Evolutionary conservation across 2,113 vertebrate genomes (phyloP).

Genomic region (Pangasianodon gigas): DNA sequence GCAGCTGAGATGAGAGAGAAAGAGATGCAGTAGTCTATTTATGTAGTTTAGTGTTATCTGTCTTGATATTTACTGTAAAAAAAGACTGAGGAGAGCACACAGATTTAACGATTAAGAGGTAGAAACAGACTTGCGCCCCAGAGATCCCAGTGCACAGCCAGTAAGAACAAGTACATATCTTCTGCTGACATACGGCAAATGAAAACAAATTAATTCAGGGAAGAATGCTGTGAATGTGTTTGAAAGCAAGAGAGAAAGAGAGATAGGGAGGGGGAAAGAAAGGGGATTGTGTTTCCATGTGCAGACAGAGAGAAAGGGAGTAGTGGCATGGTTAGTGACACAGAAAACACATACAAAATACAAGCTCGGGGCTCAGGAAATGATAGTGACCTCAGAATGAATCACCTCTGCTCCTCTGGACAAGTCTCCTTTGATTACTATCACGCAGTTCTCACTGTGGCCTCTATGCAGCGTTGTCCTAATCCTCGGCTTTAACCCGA

Average conservation of each 20-base stretch:
- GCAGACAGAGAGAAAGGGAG: conserved; percentile 18
- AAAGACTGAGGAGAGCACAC: conserved; percentile 15
- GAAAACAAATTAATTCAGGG: conserved; percentile 74
- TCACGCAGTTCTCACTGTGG: conserved; percentile 52
- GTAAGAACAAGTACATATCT: conserved; percentile 62
- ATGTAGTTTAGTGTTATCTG: conserved; percentile 55
- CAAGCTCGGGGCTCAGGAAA: conserved; percentile 66
- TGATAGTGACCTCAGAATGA: conserved; percentile 65
- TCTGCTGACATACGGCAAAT: conserved; percentile 73
- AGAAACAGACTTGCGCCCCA: conserved; percentile 60
- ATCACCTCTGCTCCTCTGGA: conserved; percentile 61
- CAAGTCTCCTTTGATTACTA: conserved; percentile 32
- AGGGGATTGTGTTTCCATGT: conserved; percentile 15
- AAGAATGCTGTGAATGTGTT: conserved; percentile 51
- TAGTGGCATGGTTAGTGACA: conserved; percentile 57
- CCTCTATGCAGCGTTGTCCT: conserved; percentile 58
- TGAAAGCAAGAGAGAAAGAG: conserved; percentile 22
- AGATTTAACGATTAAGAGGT: conserved; percentile 64
- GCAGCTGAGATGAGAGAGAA: conserved; percentile 22
- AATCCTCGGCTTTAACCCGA: conserved; percentile 9
- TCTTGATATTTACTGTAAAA: conserved; percentile 53
- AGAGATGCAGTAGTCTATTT: conserved; percentile 42
- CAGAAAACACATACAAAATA: conserved; percentile 62
- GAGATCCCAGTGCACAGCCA: conserved; percentile 58
- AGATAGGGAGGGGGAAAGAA: conserved; percentile 6